These are phyloP conservation scores for Brachirus orientalis DNA, from an alignment of 2,113 vertebrate genomes.

Conservation along the genomic window DNA sequence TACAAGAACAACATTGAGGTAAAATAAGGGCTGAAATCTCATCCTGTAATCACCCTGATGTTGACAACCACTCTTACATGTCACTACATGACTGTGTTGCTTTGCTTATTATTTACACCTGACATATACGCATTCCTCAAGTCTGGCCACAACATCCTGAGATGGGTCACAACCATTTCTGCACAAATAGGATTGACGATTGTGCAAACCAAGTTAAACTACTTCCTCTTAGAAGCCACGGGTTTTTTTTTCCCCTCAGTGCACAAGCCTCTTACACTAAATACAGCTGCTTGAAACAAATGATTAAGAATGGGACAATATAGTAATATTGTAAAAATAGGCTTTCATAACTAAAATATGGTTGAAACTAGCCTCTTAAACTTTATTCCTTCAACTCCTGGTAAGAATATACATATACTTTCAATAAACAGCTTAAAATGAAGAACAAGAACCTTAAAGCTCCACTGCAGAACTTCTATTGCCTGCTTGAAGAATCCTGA, in stretches of 20 bases:
- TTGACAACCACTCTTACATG: not conserved
- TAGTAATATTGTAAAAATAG: too few species aligned
- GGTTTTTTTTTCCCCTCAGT: not conserved
- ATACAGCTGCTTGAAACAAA: not conserved
- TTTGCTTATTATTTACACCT: not conserved
- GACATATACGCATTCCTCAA: constrained; percentile 5
- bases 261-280: not conserved
- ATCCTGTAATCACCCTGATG: not conserved
- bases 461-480: too few species aligned
- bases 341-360: too few species aligned
- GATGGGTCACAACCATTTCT: constrained; percentile 24
- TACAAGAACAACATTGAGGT: not conserved
- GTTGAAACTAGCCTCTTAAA: too few species aligned
- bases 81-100: not conserved
- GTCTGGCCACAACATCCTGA: constrained; percentile 39
- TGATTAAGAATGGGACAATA: too few species aligned
- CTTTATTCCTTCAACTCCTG: too few species aligned
- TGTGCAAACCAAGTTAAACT: constrained; percentile 44
- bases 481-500: too few species aligned
- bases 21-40: not conserved
- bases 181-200: constrained; percentile 10
- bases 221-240: constrained; percentile 25
- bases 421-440: too few species aligned
- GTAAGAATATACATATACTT: too few species aligned
- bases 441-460: too few species aligned